A percentile compares a stretch with the other conserved stretches of the same genome.
Evolutionary conservation across 1,140 invertebrate genomes (phyloP).

Genomic region (Apocrypta bakeri): DNA sequence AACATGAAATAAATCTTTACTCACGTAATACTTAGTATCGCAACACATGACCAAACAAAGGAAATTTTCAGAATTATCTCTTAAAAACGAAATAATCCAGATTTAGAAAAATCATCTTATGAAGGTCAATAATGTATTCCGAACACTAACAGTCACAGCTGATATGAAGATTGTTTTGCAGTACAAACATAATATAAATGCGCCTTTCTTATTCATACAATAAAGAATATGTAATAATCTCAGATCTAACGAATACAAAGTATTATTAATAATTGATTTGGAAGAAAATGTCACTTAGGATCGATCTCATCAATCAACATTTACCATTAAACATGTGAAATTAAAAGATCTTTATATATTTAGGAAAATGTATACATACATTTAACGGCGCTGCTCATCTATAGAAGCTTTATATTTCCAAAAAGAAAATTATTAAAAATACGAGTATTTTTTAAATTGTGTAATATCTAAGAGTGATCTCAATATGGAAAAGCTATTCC

Average conservation of each 20-base stretch:
- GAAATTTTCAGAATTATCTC: neutral
- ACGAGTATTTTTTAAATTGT: slow-evolving; percentile 49
- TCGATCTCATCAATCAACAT: neutral
- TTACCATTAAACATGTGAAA: neutral
- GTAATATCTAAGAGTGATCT: slow-evolving; percentile 48
- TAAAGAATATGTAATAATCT: slow-evolving; percentile 31
- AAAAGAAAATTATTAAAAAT: slow-evolving; percentile 18
- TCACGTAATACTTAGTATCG: slow-evolving; percentile 4
- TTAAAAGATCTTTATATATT: slow-evolving; percentile 30
- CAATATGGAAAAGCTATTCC: slow-evolving; percentile 41
- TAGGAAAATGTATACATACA: slow-evolving; percentile 3
- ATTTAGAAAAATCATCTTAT: neutral
- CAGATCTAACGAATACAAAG: slow-evolving; percentile 10
- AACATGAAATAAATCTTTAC: slow-evolving; percentile 16
- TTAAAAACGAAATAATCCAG: neutral
- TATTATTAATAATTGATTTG: slow-evolving; percentile 35
- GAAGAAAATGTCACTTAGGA: slow-evolving; percentile 1
- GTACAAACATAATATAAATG: slow-evolving; percentile 35
- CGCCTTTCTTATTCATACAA: slow-evolving; percentile 26
- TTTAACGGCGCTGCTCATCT: slow-evolving; percentile 18
- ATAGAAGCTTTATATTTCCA: slow-evolving; percentile 38
- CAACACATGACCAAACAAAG: slow-evolving; percentile 1
- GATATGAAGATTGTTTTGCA: slow-evolving; percentile 41
- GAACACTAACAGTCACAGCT: slow-evolving; percentile 21
- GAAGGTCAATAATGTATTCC: slow-evolving; percentile 38